These are phyloP conservation scores for Lithobates pipiens DNA, from an alignment of 2,797 vertebrate genomes.

Conservation along the genomic window DNA sequence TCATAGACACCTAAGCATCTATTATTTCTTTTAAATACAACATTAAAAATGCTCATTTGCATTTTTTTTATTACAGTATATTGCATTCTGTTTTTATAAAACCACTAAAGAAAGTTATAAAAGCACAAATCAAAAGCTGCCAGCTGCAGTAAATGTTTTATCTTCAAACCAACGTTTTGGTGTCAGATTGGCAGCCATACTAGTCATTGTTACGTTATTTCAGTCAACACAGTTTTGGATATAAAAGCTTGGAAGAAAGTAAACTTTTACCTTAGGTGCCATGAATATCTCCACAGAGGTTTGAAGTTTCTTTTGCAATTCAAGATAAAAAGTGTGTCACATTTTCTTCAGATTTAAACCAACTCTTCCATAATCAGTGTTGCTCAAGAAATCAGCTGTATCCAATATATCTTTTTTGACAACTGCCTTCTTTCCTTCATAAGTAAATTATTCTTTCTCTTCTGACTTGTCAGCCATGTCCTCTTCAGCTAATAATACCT, in stretches of 20 bases:
- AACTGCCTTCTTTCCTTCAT: slow-evolving; percentile 50
- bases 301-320: slow-evolving; percentile 18
- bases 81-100: neutral
- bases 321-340: slow-evolving; percentile 34
- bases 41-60: too few relatives aligned
- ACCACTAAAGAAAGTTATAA: neutral
- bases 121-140: neutral
- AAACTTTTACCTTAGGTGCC: slow-evolving; percentile 4
- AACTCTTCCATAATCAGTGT: slow-evolving; percentile 38
- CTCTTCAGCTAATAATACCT: slow-evolving; percentile 53
- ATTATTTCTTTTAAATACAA: too few relatives aligned
- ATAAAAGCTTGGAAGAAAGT: neutral
- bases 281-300: slow-evolving; percentile 4
- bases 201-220: neutral
- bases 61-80: too few relatives aligned
- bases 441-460: slow-evolving; percentile 55
- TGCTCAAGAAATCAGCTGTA: slow-evolving; percentile 51
- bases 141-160: neutral
- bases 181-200: neutral
- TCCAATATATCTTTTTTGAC: slow-evolving; percentile 60
- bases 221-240: neutral
- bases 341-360: slow-evolving; percentile 36
- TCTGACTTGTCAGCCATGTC: slow-evolving; percentile 54
- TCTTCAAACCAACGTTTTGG: neutral
- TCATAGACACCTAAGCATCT: too few relatives aligned